Conservation (phyloP, 1,140 invertebrate genomes). For the Papilio machaon region DNA sequence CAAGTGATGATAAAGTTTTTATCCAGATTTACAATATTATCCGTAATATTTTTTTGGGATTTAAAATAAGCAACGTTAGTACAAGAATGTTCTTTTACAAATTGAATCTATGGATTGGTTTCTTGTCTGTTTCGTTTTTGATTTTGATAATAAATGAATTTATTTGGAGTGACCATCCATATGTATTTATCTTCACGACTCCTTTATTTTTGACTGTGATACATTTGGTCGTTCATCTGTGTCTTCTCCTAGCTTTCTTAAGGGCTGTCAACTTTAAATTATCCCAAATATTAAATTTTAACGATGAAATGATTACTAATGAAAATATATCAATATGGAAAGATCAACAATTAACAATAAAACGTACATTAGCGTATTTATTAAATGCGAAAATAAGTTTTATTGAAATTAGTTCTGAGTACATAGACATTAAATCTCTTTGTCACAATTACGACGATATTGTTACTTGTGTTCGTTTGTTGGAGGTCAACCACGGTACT, state of each 20-base stretch:
- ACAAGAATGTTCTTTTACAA: constrained; percentile 55
- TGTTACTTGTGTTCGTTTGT: constrained; percentile 51
- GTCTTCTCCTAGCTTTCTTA: constrained; percentile 55
- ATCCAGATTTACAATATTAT: constrained; percentile 48
- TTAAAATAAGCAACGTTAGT: constrained; percentile 49
- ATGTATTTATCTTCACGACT: constrained; percentile 54
- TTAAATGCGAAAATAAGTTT: constrained; percentile 52
- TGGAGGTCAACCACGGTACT: constrained; percentile 61
- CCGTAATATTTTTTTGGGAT: constrained; percentile 47
- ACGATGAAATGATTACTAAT: constrained; percentile 40
- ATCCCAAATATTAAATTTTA: constrained; percentile 41
- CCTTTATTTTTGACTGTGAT: constrained; percentile 56
- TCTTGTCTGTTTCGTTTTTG: constrained; percentile 45
- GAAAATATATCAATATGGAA: background rate
- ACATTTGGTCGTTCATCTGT: constrained; percentile 62
- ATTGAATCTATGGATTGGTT: constrained; percentile 52
- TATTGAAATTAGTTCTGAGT: constrained; percentile 41
- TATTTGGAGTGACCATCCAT: constrained; percentile 48
- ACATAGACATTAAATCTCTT: constrained; percentile 53
- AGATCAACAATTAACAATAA: constrained; percentile 34
- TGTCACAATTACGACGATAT: constrained; percentile 65
- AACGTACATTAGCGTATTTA: constrained; percentile 45
- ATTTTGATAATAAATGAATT: constrained; percentile 55
- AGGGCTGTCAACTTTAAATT: constrained; percentile 58
- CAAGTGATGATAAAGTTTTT: constrained; percentile 44